Base-by-base conservation (phyloP, 2,888 invertebrate species). In the Apoda limacodes region DNA sequence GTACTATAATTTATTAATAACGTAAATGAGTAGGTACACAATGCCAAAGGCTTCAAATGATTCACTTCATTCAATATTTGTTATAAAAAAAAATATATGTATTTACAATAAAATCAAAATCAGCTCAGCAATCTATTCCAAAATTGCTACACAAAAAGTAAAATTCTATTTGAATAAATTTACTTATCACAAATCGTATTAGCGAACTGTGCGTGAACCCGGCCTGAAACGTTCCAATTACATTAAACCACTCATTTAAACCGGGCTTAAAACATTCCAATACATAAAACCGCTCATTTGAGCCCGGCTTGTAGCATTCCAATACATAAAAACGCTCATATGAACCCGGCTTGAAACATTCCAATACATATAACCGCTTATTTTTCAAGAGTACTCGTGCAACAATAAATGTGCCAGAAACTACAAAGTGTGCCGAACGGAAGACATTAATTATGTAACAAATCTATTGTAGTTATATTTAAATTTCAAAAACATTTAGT, bases 391-490 rank as follows among this genome's bases (percentile, higher is more conserved):
- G 22, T 10, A 28, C 9, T 4, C 13, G 6, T 7, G 13, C 11
- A 30, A 14, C 30, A 10, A 13, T 28, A 17, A 71, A 63, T 64
- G 78, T 82, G 82, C 76, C 60, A 55, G 60, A 67, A 55, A 59
- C 61, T 69, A 68, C 64, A 64, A 67, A 72, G 68, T 62, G 81
- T 82, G 81, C 74, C 66, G 47, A 82, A 82, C 81, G 82, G 82
- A 82, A 82, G 82, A 82, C 82, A 66, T 75, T 71, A 55, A 93
- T 82, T 93, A 93, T 66, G 92, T 94, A 82, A 94, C 88, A 84
- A 93, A 94, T 83, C 92, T 88, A 84, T 92, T 92, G 86, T 92
- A 93, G 56, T 61, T 65, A 55, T 44, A 66, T 52, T 55, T 58
- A 46, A 59, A 55, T 64, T 63, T 62, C 52, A 60, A 66, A 72